phyloP scores from a whole-genome alignment of 1,140 invertebrate species.

The Amphibalanus amphitrite region DNA sequence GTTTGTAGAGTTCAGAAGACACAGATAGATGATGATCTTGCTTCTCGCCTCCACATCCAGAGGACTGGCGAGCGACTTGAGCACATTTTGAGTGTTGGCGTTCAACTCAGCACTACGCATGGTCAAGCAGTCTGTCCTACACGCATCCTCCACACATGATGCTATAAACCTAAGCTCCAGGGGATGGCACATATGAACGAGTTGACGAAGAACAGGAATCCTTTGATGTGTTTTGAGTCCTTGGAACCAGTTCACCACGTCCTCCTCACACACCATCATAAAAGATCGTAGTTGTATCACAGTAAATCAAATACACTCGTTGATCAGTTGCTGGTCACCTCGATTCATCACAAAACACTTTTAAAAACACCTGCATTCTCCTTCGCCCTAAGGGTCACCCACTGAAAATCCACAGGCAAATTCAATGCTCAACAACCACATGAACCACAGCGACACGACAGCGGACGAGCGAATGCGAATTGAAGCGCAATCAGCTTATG shows the following conservation, averaged over 20 bases:
- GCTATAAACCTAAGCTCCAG: slow-evolving; percentile 1
- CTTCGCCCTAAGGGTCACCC: not conserved
- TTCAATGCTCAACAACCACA: too few relatives aligned
- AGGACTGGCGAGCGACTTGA: not conserved
- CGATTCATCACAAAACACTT: not conserved
- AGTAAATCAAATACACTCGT: slow-evolving; percentile 1
- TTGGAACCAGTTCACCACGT: slow-evolving; percentile 1
- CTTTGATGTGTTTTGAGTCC: not conserved
- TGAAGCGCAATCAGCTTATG: slow-evolving; percentile 1
- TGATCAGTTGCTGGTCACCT: not conserved
- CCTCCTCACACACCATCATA: slow-evolving; percentile 10
- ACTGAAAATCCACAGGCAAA: not conserved
- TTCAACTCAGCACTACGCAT: not conserved
- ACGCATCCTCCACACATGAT: not conserved
- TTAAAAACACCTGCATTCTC: not conserved
- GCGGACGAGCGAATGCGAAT: not conserved
- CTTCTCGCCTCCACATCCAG: not conserved
- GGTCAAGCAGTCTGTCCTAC: not conserved
- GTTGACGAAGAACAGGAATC: not conserved
- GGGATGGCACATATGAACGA: not conserved
- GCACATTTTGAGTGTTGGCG: not conserved
- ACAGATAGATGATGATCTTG: slow-evolving; percentile 1
- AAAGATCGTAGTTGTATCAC: not conserved
- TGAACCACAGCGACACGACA: not conserved
- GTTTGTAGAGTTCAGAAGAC: slow-evolving; percentile 3